phyloP scores from a whole-genome alignment of 2,113 vertebrate species.

The Aramus guarauna region DNA sequence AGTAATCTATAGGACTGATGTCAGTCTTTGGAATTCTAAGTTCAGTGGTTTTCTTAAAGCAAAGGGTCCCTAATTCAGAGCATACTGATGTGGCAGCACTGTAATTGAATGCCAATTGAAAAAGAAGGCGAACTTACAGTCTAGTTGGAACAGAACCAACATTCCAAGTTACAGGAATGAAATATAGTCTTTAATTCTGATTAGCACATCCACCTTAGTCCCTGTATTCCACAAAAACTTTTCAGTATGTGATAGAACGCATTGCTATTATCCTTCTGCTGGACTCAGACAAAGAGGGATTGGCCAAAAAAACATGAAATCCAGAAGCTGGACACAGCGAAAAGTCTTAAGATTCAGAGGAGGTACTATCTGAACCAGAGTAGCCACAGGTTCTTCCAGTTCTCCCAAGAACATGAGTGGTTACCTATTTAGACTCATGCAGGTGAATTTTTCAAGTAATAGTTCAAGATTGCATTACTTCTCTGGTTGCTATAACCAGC shows the following conservation, averaged over 20 bases:
- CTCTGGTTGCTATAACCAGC: background rate
- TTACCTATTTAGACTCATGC: background rate
- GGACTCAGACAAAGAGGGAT: background rate
- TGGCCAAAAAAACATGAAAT: background rate
- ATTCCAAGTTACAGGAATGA: background rate
- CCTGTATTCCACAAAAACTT: background rate
- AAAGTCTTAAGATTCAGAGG: too few relatives aligned
- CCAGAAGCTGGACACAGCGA: background rate
- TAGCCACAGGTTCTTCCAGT: background rate
- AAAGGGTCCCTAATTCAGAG: background rate
- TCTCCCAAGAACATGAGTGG: background rate
- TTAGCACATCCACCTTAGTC: background rate
- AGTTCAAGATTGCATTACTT: background rate
- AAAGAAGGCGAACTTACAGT: background rate
- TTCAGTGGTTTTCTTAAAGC: background rate
- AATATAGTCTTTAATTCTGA: background rate
- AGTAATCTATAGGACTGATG: background rate
- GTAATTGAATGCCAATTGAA: background rate
- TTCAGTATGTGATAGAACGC: background rate
- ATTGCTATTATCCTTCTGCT: background rate
- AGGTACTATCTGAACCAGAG: background rate
- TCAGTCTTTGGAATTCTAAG: too few relatives aligned
- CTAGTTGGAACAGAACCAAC: background rate
- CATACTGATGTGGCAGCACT: background rate
- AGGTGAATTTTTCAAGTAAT: background rate